Base-by-base conservation (phyloP, 2,888 invertebrate species). In the Candidula unifasciata region DNA sequence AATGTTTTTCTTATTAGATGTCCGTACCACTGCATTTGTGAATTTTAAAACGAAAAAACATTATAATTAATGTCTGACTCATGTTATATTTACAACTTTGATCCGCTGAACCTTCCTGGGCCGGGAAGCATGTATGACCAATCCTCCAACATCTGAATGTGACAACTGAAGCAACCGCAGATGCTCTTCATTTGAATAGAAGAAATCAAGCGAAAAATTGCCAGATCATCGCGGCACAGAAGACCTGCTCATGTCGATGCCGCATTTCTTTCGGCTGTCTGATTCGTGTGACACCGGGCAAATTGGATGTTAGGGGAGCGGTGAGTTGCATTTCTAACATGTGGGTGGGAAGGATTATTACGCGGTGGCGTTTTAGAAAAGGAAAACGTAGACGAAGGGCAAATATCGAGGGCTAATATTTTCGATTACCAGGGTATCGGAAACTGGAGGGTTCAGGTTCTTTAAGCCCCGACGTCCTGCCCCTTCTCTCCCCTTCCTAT, bases 151-250 rank as follows among this genome's bases (percentile, higher is more conserved):
- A 74, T 21, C 37, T 21, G n/a, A 60, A 37, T 64, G 78, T 21
- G 68, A n/a, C 68, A 68, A 30, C 35, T 33, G 30, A 30, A 27
- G 44, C 30, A 27, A n/a, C 44, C 24, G 10, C 52, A 30, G 35
- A 35, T 68, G 68, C 35, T 30, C 68, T 16, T n/a, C 3, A 66
- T 33, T 37, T 80, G 68, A 68, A 80, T 68, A 68, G 30, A 21
- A 33, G 66, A 35, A 68, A 68, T 68, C 68, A 80, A 68, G 68
- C 80, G 80, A 33, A 30, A 80, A 80, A 80, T 80, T 80, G 33
- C 68, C 68, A n/a, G 68, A 60, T 80, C 52, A 27, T 52, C 27
- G 24, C 3, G 27, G 24, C 21, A 78, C n/a, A 37, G n/a, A 52
- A 27, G 27, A 64, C 35, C n/a, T 64, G 13, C 18, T 13, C 10